A percentile compares a stretch with the other conserved stretches of the same genome.
Conservation (phyloP, 2,888 invertebrate species). For the Eulithis testata region DNA sequence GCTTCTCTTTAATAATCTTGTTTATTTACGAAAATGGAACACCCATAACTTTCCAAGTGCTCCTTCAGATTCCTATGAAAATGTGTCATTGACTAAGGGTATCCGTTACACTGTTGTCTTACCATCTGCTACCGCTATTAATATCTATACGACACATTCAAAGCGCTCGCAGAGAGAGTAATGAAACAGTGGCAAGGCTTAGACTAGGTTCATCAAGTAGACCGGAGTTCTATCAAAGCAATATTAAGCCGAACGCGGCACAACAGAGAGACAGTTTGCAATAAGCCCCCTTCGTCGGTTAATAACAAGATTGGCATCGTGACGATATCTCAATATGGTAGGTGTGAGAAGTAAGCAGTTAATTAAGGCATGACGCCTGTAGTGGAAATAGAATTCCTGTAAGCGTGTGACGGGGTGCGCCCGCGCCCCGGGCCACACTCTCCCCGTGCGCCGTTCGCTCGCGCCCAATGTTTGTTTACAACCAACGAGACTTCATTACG, state of each 20-base stretch:
- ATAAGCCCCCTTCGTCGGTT: constrained; percentile 76
- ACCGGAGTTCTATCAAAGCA: constrained; percentile 34
- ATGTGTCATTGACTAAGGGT: constrained; percentile 57
- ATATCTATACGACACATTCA: constrained; percentile 36
- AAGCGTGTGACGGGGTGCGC: constrained; percentile 71
- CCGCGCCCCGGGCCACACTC: constrained; percentile 68
- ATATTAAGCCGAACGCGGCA: constrained; percentile 36
- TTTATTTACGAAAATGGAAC: constrained; percentile 79
- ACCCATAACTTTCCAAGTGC: constrained; percentile 60
- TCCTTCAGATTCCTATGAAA: constrained; percentile 62
- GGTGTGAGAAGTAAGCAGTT: constrained; percentile 81
- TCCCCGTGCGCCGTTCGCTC: constrained; percentile 56
- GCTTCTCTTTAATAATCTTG: constrained; percentile 80
- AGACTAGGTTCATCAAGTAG: constrained; percentile 37
- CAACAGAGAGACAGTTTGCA: constrained; percentile 65
- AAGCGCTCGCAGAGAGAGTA: constrained; percentile 30
- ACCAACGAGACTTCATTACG: constrained; percentile 84
- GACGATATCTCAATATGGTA: constrained; percentile 82
- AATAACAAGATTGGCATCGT: constrained; percentile 81
- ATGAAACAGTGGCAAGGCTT: constrained; percentile 33
- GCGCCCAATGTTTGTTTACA: constrained; percentile 81
- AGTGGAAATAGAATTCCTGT: constrained; percentile 83
- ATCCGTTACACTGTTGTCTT: constrained; percentile 44
- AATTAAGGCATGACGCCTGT: constrained; percentile 84
- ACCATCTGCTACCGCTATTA: constrained; percentile 43